A percentile compares a stretch with the other conserved stretches of the same genome.
phyloP scores from a whole-genome alignment of 1,140 invertebrate species.

The Heterodera carotae region DNA sequence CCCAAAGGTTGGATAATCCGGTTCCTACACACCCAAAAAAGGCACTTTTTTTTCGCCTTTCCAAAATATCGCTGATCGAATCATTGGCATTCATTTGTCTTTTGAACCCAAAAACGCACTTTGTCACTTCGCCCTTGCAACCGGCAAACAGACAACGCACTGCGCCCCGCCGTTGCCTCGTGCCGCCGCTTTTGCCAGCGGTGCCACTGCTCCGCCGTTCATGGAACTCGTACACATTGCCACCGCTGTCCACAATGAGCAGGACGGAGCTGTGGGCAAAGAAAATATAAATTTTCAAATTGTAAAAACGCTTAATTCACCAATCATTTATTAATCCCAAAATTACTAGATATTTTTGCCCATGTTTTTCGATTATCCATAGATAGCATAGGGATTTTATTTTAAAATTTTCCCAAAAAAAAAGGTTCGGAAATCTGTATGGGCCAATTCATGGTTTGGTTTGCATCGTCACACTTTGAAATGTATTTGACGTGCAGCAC shows the following conservation, averaged over 20 bases:
- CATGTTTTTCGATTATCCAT: too few relatives aligned
- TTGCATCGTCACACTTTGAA: constrained; percentile 23
- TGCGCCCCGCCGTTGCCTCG: constrained; percentile 32
- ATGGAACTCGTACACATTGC: constrained; percentile 92
- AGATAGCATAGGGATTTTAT: too few relatives aligned
- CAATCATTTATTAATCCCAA: background rate
- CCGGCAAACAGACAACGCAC: constrained; percentile 68
- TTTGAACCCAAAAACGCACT: constrained; percentile 75
- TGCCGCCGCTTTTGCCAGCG: constrained; percentile 21
- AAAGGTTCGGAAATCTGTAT: background rate
- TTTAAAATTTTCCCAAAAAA: too few relatives aligned
- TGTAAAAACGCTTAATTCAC: too few relatives aligned
- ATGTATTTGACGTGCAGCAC: constrained; percentile 51
- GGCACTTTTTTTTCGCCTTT: too few relatives aligned
- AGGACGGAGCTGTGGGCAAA: constrained; percentile 64
- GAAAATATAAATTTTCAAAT: constrained; percentile 25
- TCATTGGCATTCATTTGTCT: too few relatives aligned
- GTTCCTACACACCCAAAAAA: too few relatives aligned
- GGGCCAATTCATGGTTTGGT: too few relatives aligned
- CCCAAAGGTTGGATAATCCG: too few relatives aligned
- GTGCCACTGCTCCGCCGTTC: constrained; percentile 72
- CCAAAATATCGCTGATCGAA: too few relatives aligned
- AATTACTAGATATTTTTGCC: too few relatives aligned
- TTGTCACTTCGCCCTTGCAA: constrained; percentile 89
- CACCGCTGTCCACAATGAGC: constrained; percentile 91